phyloP scores from a whole-genome alignment of 2,113 vertebrate genomes.

The Sylvilagus bachmani region DNA sequence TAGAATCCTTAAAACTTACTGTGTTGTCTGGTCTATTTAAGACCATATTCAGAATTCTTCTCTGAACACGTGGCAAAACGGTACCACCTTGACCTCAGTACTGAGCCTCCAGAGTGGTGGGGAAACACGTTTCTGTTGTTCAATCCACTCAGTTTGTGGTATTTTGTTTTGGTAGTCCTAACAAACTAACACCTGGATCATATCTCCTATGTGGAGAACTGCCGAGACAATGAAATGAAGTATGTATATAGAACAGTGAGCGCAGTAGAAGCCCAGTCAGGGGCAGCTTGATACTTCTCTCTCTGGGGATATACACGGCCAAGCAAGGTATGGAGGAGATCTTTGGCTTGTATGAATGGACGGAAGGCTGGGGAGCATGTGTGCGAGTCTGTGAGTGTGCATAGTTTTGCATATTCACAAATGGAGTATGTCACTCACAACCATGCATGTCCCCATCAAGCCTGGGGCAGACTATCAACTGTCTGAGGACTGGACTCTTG shows the following conservation, averaged over 20 bases:
- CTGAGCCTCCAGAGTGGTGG: not conserved
- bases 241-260: too few species aligned
- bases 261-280: not conserved
- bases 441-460: not conserved
- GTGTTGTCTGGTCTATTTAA: too few species aligned
- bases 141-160: not conserved
- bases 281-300: not conserved
- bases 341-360: not conserved
- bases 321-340: not conserved
- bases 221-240: too few species aligned
- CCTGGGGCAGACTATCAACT: not conserved
- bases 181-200: not conserved
- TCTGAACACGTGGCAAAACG: too few species aligned
- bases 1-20: too few species aligned
- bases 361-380: not conserved
- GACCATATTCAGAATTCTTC: too few species aligned
- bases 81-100: too few species aligned
- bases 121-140: not conserved
- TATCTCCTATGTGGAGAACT: not conserved
- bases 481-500: not conserved
- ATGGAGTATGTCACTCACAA: not conserved
- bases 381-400: too few species aligned
- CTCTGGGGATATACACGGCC: not conserved
- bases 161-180: not conserved
- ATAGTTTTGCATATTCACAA: not conserved